Percentiles rank a stretch among this genome's conserved stretches.
These are phyloP conservation scores for Cataglyphis hispanica DNA, from an alignment of 1,140 invertebrate genomes.

Conservation along the genomic window DNA sequence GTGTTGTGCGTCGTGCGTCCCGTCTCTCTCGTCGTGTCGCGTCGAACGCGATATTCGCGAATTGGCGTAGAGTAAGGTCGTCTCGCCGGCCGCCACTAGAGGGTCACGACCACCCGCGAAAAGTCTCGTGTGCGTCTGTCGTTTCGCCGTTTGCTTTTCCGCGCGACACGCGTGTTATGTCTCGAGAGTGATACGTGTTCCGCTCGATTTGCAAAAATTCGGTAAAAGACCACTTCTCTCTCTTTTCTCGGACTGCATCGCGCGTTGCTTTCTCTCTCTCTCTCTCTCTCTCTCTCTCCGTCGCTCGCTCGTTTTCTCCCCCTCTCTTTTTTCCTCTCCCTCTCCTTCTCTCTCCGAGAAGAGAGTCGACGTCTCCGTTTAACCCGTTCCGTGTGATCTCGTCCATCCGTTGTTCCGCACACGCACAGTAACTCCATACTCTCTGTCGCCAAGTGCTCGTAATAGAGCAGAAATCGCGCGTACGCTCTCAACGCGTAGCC, in stretches of 20 bases:
- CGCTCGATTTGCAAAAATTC: conserved; percentile 5
- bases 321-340: neutral
- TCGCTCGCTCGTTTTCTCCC: neutral
- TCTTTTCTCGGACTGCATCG: conserved; percentile 5
- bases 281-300: neutral
- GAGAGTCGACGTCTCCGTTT: conserved; percentile 27
- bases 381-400: conserved; percentile 38
- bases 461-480: conserved; percentile 73
- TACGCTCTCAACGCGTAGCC: neutral
- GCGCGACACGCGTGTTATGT: conserved; percentile 22
- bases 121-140: conserved; percentile 17
- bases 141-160: neutral
- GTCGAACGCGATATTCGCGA: conserved; percentile 45
- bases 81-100: conserved; percentile 30
- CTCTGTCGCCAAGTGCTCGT: conserved; percentile 75
- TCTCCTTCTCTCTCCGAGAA: conserved; percentile 1
- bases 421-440: neutral
- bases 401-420: conserved; percentile 10
- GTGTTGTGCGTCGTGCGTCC: neutral
- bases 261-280: conserved; percentile 16
- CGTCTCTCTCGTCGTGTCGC: neutral
- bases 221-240: neutral
- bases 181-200: neutral
- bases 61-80: conserved; percentile 39
- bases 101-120: conserved; percentile 41